These are phyloP conservation scores for Chauna torquata DNA, from an alignment of 2,113 vertebrate genomes.

Conservation along the genomic window DNA sequence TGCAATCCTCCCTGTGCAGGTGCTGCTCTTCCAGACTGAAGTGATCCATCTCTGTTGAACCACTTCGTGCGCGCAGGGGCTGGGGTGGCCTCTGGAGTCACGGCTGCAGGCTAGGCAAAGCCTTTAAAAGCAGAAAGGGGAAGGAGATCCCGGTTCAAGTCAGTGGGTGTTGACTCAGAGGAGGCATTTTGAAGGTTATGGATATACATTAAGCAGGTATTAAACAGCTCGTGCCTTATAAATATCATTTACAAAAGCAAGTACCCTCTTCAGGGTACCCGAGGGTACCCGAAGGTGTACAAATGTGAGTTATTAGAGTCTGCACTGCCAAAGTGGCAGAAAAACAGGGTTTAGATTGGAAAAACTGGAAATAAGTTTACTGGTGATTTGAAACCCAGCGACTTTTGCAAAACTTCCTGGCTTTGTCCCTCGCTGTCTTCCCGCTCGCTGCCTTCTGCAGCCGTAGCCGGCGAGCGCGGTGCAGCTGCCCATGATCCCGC, in stretches of 20 bases:
- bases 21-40: background rate
- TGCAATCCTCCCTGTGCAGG: background rate
- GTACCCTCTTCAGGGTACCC: background rate
- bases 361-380: background rate
- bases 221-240: conserved; percentile 33
- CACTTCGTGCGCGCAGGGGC: background rate
- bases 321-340: background rate
- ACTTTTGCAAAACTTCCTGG: background rate
- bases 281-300: background rate
- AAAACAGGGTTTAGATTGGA: background rate
- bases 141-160: background rate
- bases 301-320: conserved; percentile 1
- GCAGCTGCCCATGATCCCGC: background rate
- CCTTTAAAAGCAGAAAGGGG: background rate
- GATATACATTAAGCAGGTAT: conserved; percentile 25
- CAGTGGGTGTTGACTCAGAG: background rate
- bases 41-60: background rate
- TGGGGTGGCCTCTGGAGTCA: background rate
- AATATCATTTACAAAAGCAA: background rate
- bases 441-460: background rate
- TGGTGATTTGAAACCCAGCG: background rate
- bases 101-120: background rate
- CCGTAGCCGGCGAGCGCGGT: accelerated
- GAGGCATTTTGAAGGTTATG: conserved; percentile 10
- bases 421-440: background rate